Percentiles rank a stretch among this genome's conserved stretches.
phyloP scores from a whole-genome alignment of 2,797 vertebrate species.

The Apogon hyalosoma region DNA sequence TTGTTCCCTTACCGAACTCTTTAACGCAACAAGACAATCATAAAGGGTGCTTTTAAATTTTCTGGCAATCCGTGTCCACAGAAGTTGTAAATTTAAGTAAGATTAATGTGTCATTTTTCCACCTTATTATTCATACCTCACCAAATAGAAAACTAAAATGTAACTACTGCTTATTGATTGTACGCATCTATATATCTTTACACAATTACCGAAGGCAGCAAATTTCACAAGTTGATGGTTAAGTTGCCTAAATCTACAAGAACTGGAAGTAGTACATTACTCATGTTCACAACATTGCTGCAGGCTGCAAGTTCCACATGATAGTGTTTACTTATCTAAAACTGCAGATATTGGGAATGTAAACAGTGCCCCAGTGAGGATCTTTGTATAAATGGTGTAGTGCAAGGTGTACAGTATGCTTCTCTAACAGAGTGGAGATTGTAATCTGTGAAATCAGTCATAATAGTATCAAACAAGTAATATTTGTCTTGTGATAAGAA shows the following conservation, averaged over 20 bases:
- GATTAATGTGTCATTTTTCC: not conserved
- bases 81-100: not conserved
- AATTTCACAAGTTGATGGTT: not conserved
- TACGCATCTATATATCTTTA: not conserved
- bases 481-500: not conserved
- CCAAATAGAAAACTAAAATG: slow-evolving; percentile 7
- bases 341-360: not conserved
- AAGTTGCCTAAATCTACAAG: not conserved
- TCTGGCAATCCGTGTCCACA: not conserved
- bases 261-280: too few relatives aligned
- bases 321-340: too few relatives aligned
- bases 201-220: not conserved
- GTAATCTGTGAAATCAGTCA: not conserved
- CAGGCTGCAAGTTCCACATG: too few relatives aligned
- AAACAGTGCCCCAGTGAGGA: not conserved
- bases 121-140: too few relatives aligned
- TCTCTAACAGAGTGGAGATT: not conserved
- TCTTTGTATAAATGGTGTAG: not conserved
- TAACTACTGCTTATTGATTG: not conserved
- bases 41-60: not conserved
- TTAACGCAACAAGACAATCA: not conserved
- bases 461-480: not conserved
- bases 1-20: not conserved
- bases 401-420: not conserved
- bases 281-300: too few relatives aligned